Evolutionary conservation across 2,888 invertebrate genomes (phyloP).

Genomic region (Amiota mariae): DNA sequence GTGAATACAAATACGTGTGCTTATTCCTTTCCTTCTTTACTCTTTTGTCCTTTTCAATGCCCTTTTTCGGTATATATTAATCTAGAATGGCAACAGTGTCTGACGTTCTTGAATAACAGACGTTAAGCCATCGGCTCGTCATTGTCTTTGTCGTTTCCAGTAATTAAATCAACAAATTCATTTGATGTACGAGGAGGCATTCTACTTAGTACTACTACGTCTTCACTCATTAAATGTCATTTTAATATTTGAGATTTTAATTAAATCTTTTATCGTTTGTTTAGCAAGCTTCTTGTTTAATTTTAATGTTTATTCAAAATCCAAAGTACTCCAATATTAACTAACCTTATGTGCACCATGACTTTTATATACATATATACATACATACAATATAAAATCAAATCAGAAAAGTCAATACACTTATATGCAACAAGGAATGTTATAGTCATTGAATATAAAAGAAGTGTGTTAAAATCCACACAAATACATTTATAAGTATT

Average conservation of each 20-base stretch:
- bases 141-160: constrained; percentile 14
- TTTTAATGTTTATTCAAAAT: constrained; percentile 51
- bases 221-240: constrained; percentile 51
- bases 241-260: constrained; percentile 61
- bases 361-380: too few relatives aligned
- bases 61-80: background rate
- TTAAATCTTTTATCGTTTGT: constrained; percentile 55
- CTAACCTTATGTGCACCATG: too few relatives aligned
- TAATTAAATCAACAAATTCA: constrained; percentile 61
- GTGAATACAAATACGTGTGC: constrained; percentile 35
- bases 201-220: background rate
- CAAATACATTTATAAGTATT: too few relatives aligned
- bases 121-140: background rate
- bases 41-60: constrained; percentile 18
- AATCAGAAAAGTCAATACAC: too few relatives aligned
- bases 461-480: too few relatives aligned
- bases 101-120: too few relatives aligned
- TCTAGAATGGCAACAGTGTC: too few relatives aligned
- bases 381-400: too few relatives aligned
- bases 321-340: too few relatives aligned
- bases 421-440: too few relatives aligned
- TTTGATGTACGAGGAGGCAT: constrained; percentile 52
- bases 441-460: too few relatives aligned
- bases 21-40: constrained; percentile 10
- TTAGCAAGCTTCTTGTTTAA: constrained; percentile 15